Percentiles rank a stretch among this genome's conserved stretches.
phyloP scores from a whole-genome alignment of 2,888 invertebrate genomes.

The Coleophora deauratella region DNA sequence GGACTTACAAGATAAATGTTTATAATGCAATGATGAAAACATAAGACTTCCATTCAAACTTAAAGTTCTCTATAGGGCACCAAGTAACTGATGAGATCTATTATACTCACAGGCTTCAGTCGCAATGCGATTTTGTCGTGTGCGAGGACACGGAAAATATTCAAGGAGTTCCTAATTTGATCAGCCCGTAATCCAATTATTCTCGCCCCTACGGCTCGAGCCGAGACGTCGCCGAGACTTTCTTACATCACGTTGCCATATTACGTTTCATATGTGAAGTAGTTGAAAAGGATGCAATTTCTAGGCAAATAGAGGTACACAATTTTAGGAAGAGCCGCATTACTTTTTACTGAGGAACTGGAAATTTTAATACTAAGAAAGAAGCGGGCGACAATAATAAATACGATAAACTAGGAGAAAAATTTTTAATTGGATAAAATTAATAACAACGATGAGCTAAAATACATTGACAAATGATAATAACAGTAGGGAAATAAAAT shows the following conservation, averaged over 20 bases:
- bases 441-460: too few species aligned
- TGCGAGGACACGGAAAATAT: constrained; percentile 45
- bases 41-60: constrained; percentile 3
- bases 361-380: too few species aligned
- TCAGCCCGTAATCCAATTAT: constrained; percentile 58
- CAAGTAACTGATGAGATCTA: constrained; percentile 11
- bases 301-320: neutral
- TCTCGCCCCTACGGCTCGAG: constrained; percentile 31
- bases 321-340: neutral
- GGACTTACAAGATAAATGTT: too few species aligned
- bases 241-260: neutral
- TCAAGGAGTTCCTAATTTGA: constrained; percentile 57
- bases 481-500: too few species aligned
- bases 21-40: too few species aligned
- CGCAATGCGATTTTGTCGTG: constrained; percentile 35
- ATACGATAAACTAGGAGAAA: too few species aligned
- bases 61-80: constrained; percentile 10
- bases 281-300: too few species aligned
- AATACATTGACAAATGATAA: too few species aligned
- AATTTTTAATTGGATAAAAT: too few species aligned
- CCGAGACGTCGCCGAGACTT: constrained; percentile 16
- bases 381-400: too few species aligned
- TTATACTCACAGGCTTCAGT: constrained; percentile 21
- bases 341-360: too few species aligned
- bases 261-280: neutral